phyloP scores from a whole-genome alignment of 2,888 invertebrate species.

The Tetragnatha montana region DNA sequence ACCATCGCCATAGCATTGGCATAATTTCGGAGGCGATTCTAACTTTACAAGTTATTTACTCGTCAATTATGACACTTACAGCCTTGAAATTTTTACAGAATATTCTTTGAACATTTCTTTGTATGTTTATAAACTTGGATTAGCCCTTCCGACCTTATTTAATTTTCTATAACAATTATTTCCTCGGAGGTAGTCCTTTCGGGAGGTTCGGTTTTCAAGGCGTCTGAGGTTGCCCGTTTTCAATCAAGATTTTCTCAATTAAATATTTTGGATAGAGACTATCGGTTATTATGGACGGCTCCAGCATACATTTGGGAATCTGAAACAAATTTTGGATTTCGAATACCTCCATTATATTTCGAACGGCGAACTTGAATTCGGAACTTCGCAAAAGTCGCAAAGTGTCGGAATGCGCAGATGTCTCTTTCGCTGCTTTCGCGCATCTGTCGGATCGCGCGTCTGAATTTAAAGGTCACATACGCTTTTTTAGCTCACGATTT shows the following conservation, averaged over 20 bases:
- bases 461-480: slow-evolving; percentile 23
- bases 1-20: neutral
- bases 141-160: neutral
- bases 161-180: slow-evolving; percentile 8
- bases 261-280: neutral
- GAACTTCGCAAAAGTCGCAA: slow-evolving; percentile 67
- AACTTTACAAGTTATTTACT: neutral
- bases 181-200: no score
- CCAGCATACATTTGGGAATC: neutral
- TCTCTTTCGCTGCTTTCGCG: slow-evolving; percentile 17
- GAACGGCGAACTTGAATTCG: slow-evolving; percentile 65
- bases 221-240: neutral
- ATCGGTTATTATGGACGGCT: slow-evolving; percentile 52
- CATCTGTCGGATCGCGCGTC: slow-evolving; percentile 33
- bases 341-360: slow-evolving; percentile 5
- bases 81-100: neutral
- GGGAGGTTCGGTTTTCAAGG: neutral
- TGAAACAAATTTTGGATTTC: neutral
- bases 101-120: slow-evolving; percentile 19
- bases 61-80: neutral
- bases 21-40: neutral
- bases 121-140: neutral
- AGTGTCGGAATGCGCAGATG: slow-evolving; percentile 57
- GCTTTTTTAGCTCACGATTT: neutral
- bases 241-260: slow-evolving; percentile 15